A percentile compares a stretch with the other conserved stretches of the same genome.
phyloP scores from a whole-genome alignment of 2,113 vertebrate genomes.

The Syngnathus typhle region DNA sequence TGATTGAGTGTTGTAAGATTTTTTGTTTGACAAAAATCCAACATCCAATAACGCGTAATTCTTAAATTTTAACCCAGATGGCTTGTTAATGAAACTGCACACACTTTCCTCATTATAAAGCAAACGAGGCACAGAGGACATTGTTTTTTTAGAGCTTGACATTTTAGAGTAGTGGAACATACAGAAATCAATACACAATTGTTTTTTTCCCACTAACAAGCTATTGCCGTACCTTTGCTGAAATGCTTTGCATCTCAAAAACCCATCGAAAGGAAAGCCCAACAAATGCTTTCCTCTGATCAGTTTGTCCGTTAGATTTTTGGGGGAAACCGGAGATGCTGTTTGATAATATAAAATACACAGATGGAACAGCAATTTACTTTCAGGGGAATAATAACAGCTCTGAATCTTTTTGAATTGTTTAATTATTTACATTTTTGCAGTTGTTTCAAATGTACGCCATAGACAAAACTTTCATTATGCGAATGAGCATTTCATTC shows the following conservation, averaged over 20 bases:
- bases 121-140: slow-evolving; percentile 52
- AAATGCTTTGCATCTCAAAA: slow-evolving; percentile 49
- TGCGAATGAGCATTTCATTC: slow-evolving; percentile 27
- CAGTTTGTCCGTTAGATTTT: slow-evolving; percentile 48
- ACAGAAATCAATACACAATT: slow-evolving; percentile 53
- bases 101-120: slow-evolving; percentile 39
- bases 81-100: slow-evolving; percentile 47
- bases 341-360: slow-evolving; percentile 39
- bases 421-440: slow-evolving; percentile 49
- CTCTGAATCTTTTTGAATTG: slow-evolving; percentile 18
- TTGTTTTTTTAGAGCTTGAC: slow-evolving; percentile 54
- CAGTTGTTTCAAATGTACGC: slow-evolving; percentile 33
- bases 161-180: slow-evolving; percentile 57
- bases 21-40: slow-evolving; percentile 34
- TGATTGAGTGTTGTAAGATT: slow-evolving; percentile 14
- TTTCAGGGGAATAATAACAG: slow-evolving; percentile 52
- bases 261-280: slow-evolving; percentile 53
- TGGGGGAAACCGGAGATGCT: slow-evolving; percentile 47
- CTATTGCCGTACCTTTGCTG: neutral
- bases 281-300: slow-evolving; percentile 63
- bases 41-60: slow-evolving; percentile 24
- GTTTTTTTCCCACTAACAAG: slow-evolving; percentile 17
- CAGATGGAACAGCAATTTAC: slow-evolving; percentile 25
- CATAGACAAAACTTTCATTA: slow-evolving; percentile 18
- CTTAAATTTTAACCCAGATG: slow-evolving; percentile 35